Conservation (phyloP, 2,113 vertebrate species). For the Orientallactaga bullata region DNA sequence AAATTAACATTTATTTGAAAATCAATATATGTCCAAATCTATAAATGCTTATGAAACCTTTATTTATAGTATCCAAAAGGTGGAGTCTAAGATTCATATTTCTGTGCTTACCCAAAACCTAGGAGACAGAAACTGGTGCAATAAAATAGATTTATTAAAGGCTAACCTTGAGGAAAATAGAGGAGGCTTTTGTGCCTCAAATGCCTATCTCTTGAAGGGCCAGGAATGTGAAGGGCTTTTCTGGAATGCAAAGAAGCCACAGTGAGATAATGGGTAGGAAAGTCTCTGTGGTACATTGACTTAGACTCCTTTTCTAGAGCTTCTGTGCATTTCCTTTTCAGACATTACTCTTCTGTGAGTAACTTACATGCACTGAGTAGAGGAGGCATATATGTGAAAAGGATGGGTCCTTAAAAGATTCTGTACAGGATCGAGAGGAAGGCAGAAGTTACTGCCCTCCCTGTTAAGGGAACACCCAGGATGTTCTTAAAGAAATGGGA, state of each 20-base stretch:
- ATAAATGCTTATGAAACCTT: neutral
- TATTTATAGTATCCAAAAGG: neutral
- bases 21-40: neutral
- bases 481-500: neutral
- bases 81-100: neutral
- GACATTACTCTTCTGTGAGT: neutral
- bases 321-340: neutral
- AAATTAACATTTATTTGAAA: neutral
- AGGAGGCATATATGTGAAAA: neutral
- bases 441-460: neutral
- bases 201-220: no score
- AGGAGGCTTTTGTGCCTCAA: no score
- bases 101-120: no score
- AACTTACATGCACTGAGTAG: neutral
- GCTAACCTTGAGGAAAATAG: no score
- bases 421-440: neutral
- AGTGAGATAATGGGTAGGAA: no score
- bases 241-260: no score
- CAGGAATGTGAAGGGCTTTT: no score
- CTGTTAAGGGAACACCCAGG: neutral
- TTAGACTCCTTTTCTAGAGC: no score
- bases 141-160: no score
- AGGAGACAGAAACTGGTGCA: no score
- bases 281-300: no score
- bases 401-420: neutral